A percentile compares a stretch with the other conserved stretches of the same genome.
These are phyloP conservation scores for Oscheius sp. DNA, from an alignment of 2,888 invertebrate species.

Conservation along the genomic window DNA sequence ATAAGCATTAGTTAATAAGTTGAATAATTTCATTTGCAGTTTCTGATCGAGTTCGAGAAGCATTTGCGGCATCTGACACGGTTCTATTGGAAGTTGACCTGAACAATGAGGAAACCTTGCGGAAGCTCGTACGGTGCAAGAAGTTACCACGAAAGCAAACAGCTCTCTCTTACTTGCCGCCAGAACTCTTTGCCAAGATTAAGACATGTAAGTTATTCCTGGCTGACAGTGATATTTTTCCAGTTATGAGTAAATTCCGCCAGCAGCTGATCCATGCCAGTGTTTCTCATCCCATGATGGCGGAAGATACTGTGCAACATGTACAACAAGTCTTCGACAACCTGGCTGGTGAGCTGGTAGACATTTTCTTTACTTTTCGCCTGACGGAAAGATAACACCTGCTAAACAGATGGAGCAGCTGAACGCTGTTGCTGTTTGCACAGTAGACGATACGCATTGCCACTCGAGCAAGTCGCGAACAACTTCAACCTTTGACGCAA, in stretches of 20 bases:
- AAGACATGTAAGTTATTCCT: slow-evolving; percentile 71
- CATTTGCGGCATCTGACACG: slow-evolving; percentile 76
- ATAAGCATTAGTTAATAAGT: neutral
- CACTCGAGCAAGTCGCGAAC: slow-evolving; percentile 36
- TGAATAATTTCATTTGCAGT: slow-evolving; percentile 71
- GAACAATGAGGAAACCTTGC: slow-evolving; percentile 75
- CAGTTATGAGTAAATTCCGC: slow-evolving; percentile 39
- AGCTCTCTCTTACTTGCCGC: slow-evolving; percentile 73
- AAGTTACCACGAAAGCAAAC: slow-evolving; percentile 53
- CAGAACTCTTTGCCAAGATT: slow-evolving; percentile 75
- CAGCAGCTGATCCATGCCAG: slow-evolving; percentile 36
- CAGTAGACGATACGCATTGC: slow-evolving; percentile 34
- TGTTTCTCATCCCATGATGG: slow-evolving; percentile 32
- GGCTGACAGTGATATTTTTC: neutral
- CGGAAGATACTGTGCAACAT: slow-evolving; percentile 33
- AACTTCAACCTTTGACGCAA: slow-evolving; percentile 29
- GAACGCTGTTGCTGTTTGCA: slow-evolving; percentile 21
- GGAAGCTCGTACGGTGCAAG: slow-evolving; percentile 61
- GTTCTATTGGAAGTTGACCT: slow-evolving; percentile 78
- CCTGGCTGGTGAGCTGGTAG: slow-evolving; percentile 18
- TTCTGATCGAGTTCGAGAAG: slow-evolving; percentile 76
- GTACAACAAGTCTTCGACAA: slow-evolving; percentile 36
- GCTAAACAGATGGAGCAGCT: slow-evolving; percentile 25
- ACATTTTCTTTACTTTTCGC: neutral
- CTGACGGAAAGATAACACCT: slow-evolving; percentile 8